Percentiles rank a stretch among this genome's conserved stretches.
phyloP scores from a whole-genome alignment of 2,888 invertebrate genomes.

The Eristalis tenax region DNA sequence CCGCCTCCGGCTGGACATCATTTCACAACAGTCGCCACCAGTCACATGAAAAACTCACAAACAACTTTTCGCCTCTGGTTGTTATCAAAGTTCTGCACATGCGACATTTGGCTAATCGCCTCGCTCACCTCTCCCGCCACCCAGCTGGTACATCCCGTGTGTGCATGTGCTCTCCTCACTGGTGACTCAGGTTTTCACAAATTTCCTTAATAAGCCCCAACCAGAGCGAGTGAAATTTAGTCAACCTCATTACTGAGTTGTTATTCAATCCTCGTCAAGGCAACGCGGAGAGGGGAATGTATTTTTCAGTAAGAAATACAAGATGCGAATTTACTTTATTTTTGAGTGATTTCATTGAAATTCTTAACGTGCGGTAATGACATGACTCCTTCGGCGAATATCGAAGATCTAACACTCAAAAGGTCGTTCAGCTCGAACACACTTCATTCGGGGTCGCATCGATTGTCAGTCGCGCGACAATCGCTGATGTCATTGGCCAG shows the following conservation, averaged over 20 bases:
- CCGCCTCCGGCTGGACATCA: neutral
- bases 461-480: neutral
- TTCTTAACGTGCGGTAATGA: neutral
- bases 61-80: neutral
- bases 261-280: slow-evolving; percentile 31
- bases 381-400: neutral
- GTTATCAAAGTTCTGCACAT: neutral
- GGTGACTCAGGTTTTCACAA: neutral
- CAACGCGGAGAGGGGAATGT: slow-evolving; percentile 10
- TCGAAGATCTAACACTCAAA: neutral
- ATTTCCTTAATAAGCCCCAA: neutral
- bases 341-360: neutral
- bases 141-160: neutral
- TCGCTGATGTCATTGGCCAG: neutral
- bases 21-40: neutral
- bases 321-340: neutral
- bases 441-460: neutral
- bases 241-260: neutral
- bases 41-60: neutral
- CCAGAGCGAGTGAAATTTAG: neutral
- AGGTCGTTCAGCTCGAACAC: neutral
- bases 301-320: neutral
- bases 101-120: neutral
- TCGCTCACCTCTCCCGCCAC: neutral
- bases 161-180: neutral